Evolutionary conservation across 2,888 invertebrate species (phyloP), one percentile per base, ranked within the genome.

Genomic region (Baccha elongata): DNA sequence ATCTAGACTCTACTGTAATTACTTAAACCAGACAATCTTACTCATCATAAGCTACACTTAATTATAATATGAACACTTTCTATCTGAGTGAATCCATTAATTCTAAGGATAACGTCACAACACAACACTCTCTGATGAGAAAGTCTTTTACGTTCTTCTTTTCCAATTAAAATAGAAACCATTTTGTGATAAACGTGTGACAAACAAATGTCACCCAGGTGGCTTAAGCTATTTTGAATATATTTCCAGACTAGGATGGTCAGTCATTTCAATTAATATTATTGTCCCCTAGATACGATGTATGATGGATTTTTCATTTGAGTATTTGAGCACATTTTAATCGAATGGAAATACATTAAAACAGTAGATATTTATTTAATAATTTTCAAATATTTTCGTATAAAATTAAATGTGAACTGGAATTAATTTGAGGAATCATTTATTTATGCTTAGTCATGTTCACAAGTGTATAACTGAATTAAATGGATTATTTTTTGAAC

Each of bases 81-180:
- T 23, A 23, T 23, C 23, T 23, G 23, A 23, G 5, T 23, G 5
- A 23, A 23, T 5, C 23, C 23, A 23, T 5, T 5, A 23, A 3
- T 5, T 23, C 5, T 23, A n/a, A 5, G 23, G 23, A 23, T 23
- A 23, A 5, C 5, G 23, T 23, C 3, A 23, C 23, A 23, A 5
- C 3, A 5, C 23, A 23, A 23, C 23, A 23, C 5, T 4, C 23
- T 5, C 23, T 23, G 23, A 23, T 23, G 23, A 5, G 23, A 13
- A 32, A 35, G 23, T 37, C 15, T 55, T 26, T 11, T 15, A n/a
- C 29, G n/a, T 35, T 37, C 32, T 35, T 40, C 32, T 21, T 32
- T 71, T 78, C 48, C 48, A 78, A 78, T 78, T 78, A 78, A 71
- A 71, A 58, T 65, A 60, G 58, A 71, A 65, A 55, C 65, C 17